These are phyloP conservation scores for Spilogale gracilis DNA, from an alignment of 2,113 vertebrate genomes.

Conservation along the genomic window DNA sequence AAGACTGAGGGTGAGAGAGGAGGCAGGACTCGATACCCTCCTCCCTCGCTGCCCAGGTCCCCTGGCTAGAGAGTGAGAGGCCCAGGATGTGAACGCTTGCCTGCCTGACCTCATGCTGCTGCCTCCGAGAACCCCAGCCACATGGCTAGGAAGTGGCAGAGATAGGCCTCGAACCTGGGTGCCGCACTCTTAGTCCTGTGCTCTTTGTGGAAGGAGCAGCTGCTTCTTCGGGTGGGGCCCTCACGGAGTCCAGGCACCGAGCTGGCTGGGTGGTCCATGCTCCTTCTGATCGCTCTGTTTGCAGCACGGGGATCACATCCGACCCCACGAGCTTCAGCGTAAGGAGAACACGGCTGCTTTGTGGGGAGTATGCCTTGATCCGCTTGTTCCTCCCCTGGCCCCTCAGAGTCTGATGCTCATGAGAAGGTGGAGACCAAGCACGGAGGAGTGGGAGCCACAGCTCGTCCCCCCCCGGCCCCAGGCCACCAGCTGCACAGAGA, in stretches of 20 bases:
- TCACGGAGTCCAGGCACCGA: accelerated
- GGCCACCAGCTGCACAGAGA: neutral
- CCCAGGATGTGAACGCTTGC: too few species aligned
- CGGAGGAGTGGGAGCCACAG: neutral
- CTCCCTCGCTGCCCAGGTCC: accelerated
- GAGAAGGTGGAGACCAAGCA: neutral
- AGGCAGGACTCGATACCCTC: neutral
- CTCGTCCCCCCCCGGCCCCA: accelerated
- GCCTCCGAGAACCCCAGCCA: neutral
- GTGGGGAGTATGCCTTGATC: neutral
- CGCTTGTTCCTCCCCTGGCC: neutral
- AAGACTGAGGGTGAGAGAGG: neutral
- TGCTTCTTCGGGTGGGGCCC: neutral
- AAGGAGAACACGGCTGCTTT: neutral
- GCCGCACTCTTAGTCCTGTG: neutral
- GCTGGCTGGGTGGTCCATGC: neutral
- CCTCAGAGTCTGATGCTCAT: neutral
- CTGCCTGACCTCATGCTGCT: neutral
- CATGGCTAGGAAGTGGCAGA: neutral
- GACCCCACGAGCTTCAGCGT: neutral
- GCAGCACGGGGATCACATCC: neutral
- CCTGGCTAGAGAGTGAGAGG: neutral
- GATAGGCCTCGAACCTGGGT: neutral
- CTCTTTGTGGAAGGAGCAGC: neutral
- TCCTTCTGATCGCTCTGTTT: constrained; percentile 8